Base-by-base conservation (phyloP, 2,113 vertebrate species). In the Clarias batrachus region DNA sequence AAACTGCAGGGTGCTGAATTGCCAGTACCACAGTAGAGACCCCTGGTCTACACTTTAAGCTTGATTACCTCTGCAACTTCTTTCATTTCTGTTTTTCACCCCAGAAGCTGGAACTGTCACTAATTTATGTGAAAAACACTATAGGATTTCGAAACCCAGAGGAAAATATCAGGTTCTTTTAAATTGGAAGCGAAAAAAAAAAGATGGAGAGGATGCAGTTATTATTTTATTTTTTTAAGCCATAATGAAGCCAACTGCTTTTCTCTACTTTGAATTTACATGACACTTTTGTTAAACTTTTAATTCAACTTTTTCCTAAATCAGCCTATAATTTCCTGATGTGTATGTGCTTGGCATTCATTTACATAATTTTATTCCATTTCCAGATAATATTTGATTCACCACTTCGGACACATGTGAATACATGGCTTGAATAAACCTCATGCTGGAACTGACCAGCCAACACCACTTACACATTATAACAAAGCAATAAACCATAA, bases 381-480 rank as follows among this genome's bases (percentile, higher is more conserved):
- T 73, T 80, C 37, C 17, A 37, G 16, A 12, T 37, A 10, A 23
- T 68, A 82, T 48, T 52, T 82, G 54, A 54, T 62, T 13, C 30
- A 14, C 65, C 23, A 27, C n/a, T 56, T 83, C 23, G 30, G 30
- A 60, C 17, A 59, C 41, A 41, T 41, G 41, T 41, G 6, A 52
- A n/a, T 76, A 12, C 21, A 21, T 33, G 37, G 56, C 57, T 23
- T 10, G 56, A 81, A 80, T 54, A 77, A 77, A 77, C 25, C 52
- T n/a, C n/a, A 56, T 12, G 1, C 27, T 74, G 54, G 23, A 77
- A 48, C 11, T 74, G 13, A 76, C 16, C 11, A 1, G 33, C 7
- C 30, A 70, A 63, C 6, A 41, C 6, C 41, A 41, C 41, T 41
- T 90, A 93, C 90, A 89, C 90, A 92, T 92, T 89, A 91, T 81